Percentiles rank a stretch among this genome's conserved stretches.
These are phyloP conservation scores for Ashinkailepas kermadecensis DNA, from an alignment of 2,888 invertebrate species.

Conservation along the genomic window DNA sequence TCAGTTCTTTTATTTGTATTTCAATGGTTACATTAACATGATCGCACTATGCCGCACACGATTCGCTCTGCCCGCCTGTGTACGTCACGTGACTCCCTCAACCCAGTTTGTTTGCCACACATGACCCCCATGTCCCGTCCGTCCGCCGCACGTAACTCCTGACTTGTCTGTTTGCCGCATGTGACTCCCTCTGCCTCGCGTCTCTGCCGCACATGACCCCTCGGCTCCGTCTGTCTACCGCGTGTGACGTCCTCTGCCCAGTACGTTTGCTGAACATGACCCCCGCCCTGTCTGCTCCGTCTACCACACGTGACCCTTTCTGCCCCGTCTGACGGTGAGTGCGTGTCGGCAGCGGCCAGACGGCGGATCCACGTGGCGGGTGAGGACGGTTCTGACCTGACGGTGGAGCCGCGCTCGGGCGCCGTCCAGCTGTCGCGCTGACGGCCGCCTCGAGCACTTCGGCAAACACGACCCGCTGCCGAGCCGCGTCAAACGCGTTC, in stretches of 20 bases:
- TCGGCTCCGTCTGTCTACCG: too few species aligned
- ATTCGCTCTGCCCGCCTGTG: too few species aligned
- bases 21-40: too few species aligned
- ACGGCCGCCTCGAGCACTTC: background rate
- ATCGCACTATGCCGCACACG: too few species aligned
- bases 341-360: background rate
- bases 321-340: too few species aligned
- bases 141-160: background rate
- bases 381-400: background rate
- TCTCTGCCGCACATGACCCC: background rate
- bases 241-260: background rate
- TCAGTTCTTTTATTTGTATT: too few species aligned
- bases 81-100: too few species aligned
- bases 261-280: background rate
- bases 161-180: background rate
- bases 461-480: slow-evolving; percentile 8
- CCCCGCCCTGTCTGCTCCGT: too few species aligned
- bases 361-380: background rate
- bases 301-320: too few species aligned
- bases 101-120: too few species aligned
- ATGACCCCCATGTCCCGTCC: too few species aligned
- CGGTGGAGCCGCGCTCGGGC: slow-evolving; percentile 9
- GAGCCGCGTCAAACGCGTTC: background rate
- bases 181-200: background rate
- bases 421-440: background rate